phyloP scores from a whole-genome alignment of 1,140 invertebrate genomes.

The Eueides isabella region DNA sequence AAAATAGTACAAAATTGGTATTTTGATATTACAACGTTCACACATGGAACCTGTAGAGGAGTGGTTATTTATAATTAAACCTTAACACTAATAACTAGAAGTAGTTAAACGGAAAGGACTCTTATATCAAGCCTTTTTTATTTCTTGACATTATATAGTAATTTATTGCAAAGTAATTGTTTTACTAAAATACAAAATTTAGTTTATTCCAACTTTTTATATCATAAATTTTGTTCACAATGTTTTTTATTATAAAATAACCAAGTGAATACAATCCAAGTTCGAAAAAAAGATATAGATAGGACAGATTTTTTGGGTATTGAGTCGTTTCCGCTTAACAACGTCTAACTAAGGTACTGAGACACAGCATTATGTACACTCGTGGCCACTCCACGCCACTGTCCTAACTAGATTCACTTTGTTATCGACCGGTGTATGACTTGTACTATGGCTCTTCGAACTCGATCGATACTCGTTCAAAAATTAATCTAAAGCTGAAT shows the following conservation, averaged over 20 bases:
- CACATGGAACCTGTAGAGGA: conserved; percentile 46
- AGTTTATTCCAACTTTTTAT: too few species aligned
- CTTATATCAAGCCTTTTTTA: neutral
- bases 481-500: conserved; percentile 83
- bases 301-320: neutral
- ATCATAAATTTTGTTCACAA: too few species aligned
- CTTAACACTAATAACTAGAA: conserved; percentile 55
- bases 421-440: conserved; percentile 44
- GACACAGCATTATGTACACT: conserved; percentile 69
- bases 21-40: conserved; percentile 65
- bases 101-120: conserved; percentile 7
- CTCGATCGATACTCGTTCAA: conserved; percentile 53
- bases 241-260: neutral
- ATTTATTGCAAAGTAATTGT: neutral
- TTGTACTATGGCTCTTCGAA: conserved; percentile 51
- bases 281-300: neutral
- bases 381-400: conserved; percentile 50
- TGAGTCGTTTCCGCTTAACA: neutral
- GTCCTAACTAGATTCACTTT: conserved; percentile 51
- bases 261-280: neutral
- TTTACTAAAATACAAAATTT: too few species aligned
- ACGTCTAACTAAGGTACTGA: conserved; percentile 62
- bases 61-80: conserved; percentile 52
- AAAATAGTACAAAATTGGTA: conserved; percentile 72
- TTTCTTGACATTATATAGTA: neutral